These are phyloP conservation scores for Cyprinodon variegatus DNA, from an alignment of 2,113 vertebrate species.

Conservation along the genomic window DNA sequence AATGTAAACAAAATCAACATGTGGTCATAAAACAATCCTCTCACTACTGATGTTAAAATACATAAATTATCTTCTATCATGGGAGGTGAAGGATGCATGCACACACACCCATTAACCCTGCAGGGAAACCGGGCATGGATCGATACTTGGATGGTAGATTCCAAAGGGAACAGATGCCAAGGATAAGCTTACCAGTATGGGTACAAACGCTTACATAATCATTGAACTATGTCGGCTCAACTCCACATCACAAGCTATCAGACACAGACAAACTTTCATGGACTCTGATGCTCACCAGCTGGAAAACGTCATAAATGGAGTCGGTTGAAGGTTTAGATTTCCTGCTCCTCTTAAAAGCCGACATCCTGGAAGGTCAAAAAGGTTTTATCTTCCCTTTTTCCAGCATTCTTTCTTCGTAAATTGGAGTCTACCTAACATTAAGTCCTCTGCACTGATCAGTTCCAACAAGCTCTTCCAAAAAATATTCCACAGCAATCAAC, in stretches of 20 bases:
- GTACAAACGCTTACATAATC: constrained; percentile 21
- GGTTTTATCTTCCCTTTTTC: constrained; percentile 27
- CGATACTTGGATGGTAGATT: background rate
- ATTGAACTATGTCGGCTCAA: constrained; percentile 24
- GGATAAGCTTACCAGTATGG: background rate
- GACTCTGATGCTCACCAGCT: constrained; percentile 83
- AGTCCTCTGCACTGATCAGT: background rate
- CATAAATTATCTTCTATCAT: background rate
- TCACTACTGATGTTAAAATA: too few relatives aligned
- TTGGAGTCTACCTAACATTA: constrained; percentile 5
- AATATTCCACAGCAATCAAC: background rate
- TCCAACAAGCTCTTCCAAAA: background rate
- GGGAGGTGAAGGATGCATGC: background rate
- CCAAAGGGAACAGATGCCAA: constrained; percentile 4
- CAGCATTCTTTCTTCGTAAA: background rate
- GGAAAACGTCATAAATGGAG: constrained; percentile 81
- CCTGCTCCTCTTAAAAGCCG: constrained; percentile 68
- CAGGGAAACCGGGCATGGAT: background rate
- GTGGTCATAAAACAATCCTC: too few relatives aligned
- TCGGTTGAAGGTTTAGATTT: constrained; percentile 73
- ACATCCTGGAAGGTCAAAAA: constrained; percentile 61
- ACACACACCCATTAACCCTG: too few relatives aligned
- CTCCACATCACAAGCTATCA: constrained; percentile 19
- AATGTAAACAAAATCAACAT: background rate
- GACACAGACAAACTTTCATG: constrained; percentile 11